phyloP scores from a whole-genome alignment of 2,888 invertebrate genomes.

The Sminthurinus aureus region DNA sequence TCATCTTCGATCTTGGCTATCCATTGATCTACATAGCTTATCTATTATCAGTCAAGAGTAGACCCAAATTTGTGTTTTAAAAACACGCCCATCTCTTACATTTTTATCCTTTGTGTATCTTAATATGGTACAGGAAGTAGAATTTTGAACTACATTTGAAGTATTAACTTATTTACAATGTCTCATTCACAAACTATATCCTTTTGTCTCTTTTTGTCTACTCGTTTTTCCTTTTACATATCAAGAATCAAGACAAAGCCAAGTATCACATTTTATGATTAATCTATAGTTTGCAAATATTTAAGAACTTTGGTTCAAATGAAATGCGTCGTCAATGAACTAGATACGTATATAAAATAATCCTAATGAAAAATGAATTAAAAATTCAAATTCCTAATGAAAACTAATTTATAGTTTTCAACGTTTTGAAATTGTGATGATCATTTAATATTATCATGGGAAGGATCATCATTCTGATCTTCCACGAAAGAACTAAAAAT shows the following conservation, averaged over 20 bases:
- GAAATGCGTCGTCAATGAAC: slow-evolving; percentile 1
- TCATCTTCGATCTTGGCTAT: background rate
- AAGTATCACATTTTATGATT: no score
- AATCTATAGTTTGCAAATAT: background rate
- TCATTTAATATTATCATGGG: no score
- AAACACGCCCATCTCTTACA: slow-evolving; percentile 1
- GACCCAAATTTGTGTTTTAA: background rate
- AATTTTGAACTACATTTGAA: slow-evolving; percentile 18
- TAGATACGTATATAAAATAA: background rate
- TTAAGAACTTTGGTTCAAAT: background rate
- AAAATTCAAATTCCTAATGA: background rate
- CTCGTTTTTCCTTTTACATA: no score
- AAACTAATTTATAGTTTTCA: no score
- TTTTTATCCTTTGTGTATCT: background rate
- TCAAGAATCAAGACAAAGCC: background rate
- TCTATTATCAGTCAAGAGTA: background rate
- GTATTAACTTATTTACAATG: background rate
- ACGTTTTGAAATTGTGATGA: no score
- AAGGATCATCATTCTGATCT: no score
- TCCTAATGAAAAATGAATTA: background rate
- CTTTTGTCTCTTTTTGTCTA: background rate
- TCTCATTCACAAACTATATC: background rate
- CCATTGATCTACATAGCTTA: background rate
- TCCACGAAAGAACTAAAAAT: no score
- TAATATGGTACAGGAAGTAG: slow-evolving; percentile 7